Evolutionary conservation across 2,113 vertebrate genomes (phyloP).

Genomic region (Prinia subflava): DNA sequence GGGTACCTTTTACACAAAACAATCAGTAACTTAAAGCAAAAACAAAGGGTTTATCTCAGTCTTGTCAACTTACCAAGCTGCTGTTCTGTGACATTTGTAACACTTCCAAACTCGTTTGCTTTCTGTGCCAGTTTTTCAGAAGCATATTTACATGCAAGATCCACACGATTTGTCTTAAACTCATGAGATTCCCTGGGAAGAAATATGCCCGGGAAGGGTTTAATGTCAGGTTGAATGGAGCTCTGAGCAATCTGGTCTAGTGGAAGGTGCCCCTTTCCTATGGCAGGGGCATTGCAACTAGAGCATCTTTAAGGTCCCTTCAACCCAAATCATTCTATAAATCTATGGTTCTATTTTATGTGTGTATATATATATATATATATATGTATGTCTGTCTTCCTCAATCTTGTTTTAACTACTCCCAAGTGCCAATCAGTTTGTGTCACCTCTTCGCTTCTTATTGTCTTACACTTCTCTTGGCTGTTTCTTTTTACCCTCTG

Average conservation of each 20-base stretch:
- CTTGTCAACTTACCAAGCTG: not conserved
- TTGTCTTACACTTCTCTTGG: not conserved
- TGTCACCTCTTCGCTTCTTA: not conserved
- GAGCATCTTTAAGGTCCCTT: not conserved
- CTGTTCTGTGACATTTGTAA: not conserved
- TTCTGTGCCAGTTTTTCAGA: not conserved
- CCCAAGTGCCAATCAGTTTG: not conserved
- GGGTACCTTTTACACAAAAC: not conserved
- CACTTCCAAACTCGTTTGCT: not conserved
- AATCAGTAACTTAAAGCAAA: not conserved
- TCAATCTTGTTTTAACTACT: not conserved
- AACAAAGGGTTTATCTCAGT: not conserved
- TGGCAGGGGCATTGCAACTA: not conserved
- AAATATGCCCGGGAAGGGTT: not conserved
- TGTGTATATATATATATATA: not conserved
- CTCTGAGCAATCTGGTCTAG: not conserved
- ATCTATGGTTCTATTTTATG: not conserved
- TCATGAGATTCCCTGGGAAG: not conserved
- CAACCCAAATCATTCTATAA: not conserved
- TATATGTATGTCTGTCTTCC: not conserved
- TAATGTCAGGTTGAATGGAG: too few relatives aligned
- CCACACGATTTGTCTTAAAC: not conserved
- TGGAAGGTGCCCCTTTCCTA: not conserved
- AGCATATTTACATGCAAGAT: not conserved
- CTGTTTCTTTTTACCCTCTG: not conserved